Evolutionary conservation across 2,888 invertebrate genomes (phyloP).

Genomic region (Theretra japonica): DNA sequence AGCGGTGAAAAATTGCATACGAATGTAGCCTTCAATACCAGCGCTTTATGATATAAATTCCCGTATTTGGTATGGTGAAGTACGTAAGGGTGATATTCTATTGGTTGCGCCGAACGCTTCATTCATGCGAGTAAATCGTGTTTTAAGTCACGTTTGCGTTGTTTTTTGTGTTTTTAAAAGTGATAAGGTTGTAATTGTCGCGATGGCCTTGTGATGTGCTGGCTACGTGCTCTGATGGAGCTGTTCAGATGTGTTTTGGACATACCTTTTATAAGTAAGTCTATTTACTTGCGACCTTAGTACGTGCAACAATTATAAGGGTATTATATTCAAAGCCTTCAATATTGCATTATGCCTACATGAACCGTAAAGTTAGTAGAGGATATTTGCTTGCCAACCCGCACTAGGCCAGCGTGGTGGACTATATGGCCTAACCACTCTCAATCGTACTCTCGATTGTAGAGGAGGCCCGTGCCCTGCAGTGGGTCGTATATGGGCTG

Average conservation of each 20-base stretch:
- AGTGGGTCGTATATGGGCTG: no score
- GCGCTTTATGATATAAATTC: neutral
- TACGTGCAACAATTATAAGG: no score
- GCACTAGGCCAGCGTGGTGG: no score
- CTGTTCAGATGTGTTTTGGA: constrained; percentile 41
- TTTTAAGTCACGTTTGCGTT: constrained; percentile 43
- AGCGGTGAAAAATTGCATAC: neutral
- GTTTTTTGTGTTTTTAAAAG: constrained; percentile 22
- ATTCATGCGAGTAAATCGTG: constrained; percentile 42
- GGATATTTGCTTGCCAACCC: no score
- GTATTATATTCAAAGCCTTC: no score
- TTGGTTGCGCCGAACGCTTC: constrained; percentile 36
- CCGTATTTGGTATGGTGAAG: no score
- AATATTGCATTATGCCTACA: no score
- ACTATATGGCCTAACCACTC: no score
- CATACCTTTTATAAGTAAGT: constrained; percentile 11
- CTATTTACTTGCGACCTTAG: neutral
- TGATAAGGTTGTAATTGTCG: constrained; percentile 40
- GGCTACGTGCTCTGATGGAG: constrained; percentile 40
- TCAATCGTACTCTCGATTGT: no score
- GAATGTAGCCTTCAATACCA: neutral
- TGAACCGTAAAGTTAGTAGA: no score
- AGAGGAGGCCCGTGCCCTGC: no score
- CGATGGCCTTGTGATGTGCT: constrained; percentile 54
- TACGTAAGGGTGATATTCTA: constrained; percentile 9